Conservation (phyloP, 2,888 invertebrate species). For the Morpho deidamia region DNA sequence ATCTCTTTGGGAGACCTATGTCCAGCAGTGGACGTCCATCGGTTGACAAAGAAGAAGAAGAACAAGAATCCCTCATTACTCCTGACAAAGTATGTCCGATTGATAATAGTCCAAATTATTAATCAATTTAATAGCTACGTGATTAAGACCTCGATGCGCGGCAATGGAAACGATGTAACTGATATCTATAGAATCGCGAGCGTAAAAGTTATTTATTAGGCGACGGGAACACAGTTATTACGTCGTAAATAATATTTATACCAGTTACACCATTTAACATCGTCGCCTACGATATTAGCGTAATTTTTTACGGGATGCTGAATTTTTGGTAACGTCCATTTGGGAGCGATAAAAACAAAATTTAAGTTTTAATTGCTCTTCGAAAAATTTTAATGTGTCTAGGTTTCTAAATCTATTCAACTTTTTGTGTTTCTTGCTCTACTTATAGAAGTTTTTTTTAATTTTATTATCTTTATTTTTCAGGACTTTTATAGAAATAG, state of each 20-base stretch:
- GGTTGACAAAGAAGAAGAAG: too few species aligned
- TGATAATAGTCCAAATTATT: too few species aligned
- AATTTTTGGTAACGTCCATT: conserved; percentile 1
- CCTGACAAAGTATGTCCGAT: too few species aligned
- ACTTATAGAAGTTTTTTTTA: too few species aligned
- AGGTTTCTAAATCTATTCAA: too few species aligned
- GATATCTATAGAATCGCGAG: conserved; percentile 13
- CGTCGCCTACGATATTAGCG: conserved; percentile 15
- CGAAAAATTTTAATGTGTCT: background rate
- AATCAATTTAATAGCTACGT: background rate
- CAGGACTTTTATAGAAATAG: too few species aligned
- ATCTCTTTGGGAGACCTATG: too few species aligned
- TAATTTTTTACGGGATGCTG: conserved; percentile 8
- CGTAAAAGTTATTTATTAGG: conserved; percentile 30
- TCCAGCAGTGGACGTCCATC: too few species aligned
- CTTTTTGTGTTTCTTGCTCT: too few species aligned
- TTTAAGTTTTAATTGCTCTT: background rate
- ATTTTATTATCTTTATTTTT: too few species aligned
- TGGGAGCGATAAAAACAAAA: background rate
- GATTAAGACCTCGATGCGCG: background rate
- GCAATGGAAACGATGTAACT: conserved; percentile 15
- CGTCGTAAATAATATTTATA: conserved; percentile 38
- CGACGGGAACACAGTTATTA: conserved; percentile 37
- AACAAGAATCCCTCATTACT: too few species aligned
- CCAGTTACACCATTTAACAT: conserved; percentile 35